Evolutionary conservation across 92 coral and sea anemone species (phyloP), one percentile per base, ranked within the genome.

Genomic region (Paramuricea clavata): DNA sequence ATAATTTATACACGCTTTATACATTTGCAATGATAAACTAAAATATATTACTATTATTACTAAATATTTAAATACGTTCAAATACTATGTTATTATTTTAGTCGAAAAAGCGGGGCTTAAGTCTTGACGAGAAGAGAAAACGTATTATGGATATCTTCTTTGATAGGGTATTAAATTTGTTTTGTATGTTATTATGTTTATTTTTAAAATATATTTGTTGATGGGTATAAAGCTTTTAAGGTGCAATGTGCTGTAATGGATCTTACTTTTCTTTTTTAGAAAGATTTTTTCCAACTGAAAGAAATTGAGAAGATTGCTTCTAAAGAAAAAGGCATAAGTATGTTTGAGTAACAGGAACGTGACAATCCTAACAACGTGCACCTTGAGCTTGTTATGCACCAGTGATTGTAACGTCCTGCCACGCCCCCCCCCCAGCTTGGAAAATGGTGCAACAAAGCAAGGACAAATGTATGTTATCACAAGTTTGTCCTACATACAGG

Each of bases 251-350:
- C n/a, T n/a, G n/a, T n/a, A n/a, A 47, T 22, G 17, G 19, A 15
- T 25, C 17, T 54, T n/a, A 0, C 11, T 31, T 26, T 54, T 2
- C 3, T 32, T 50, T 22, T 60, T 13, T 34, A 96, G 99, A 96
- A 96, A 93, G 99, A 96, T 59, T 96, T 94, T 78, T 96, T 94
- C 68, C 99, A 94, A 50, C 98, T 96, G 23, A 94, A 92, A 76
- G 99, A 96, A 76, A 74, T 96, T 11, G 99, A 97, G 79, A 97
- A 97, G 85, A 97, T 94, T 54, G 99, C 99, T 23, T 98, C 99
- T n/a, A 97, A 97, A 89, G 99, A 97, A 61, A 97, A 97, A 90
- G 99, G 99, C 77, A 97, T 97, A 64, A 97, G 99, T 94, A 92
- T 91, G 97, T 78, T 13, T 25, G 9, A 42, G 41, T 16, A 25